Base-by-base conservation (phyloP, 2,888 invertebrate genomes). In the Noctua janthina region DNA sequence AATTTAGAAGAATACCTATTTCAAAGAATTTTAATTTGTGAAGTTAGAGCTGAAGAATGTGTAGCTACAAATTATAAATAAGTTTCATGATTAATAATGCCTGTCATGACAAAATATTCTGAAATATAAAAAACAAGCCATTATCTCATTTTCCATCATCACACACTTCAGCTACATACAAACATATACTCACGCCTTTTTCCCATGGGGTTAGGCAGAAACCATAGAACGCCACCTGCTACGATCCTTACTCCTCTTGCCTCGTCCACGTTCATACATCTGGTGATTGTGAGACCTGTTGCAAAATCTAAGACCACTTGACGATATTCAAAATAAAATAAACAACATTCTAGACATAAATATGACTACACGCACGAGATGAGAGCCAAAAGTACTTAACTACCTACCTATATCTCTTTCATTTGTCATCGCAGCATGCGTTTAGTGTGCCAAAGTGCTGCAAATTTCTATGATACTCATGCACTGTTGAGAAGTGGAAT, bases 391-490 rank as follows among this genome's bases (percentile, higher is more conserved):
- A 85, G 23, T 35, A 68, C 54, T 1, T 20, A 49, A 23, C 59
- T 79, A 68, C 11, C 59, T 79, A 68, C 11, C 4, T 43, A 71
- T 67, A 84, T 15, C 8, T 35, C 35, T 59, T 67, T 59, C 17
- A 51, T 56, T 80, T 62, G 56, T 72, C 85, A 59, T 49, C n/a
- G 20, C 46, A 71, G 23, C 35, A 64, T 51, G 35, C 51, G 43
- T 20, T 35, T n/a, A 29, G 43, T 15, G 29, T 80, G 72, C 85
- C 81, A 85, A 85, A 69, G 73, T 39, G 56, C 81, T n/a, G 64
- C 11, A 64, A 85, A 69, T 85, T 29, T 73, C 59, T 39, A 23
- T 68, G 15, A 71, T 20, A 72, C 2, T 67, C n/a, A 59, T 13
- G 46, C 23, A 49, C 29, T 29, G 49, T 75, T 49, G 10, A 49